Percentiles rank a stretch among this genome's conserved stretches.
These are phyloP conservation scores for Cotesia vestalis DNA, from an alignment of 1,140 invertebrate genomes.

Conservation along the genomic window DNA sequence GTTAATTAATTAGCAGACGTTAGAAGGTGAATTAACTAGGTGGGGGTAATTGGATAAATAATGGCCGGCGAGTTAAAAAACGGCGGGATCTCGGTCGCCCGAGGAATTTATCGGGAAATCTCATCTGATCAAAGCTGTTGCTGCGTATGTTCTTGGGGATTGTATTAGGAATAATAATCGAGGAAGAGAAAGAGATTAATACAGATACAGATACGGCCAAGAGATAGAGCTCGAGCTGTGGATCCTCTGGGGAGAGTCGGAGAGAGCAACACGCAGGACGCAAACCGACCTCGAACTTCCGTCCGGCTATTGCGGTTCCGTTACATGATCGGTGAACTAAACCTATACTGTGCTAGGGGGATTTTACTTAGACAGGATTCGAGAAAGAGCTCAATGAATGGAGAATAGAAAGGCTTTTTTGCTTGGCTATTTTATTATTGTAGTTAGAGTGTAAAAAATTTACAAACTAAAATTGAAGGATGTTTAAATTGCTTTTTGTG, in stretches of 20 bases:
- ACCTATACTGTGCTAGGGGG: neutral
- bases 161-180: neutral
- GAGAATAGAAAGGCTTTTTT: too few relatives aligned
- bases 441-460: too few relatives aligned
- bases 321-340: conserved; percentile 21
- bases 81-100: neutral
- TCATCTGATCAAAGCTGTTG: neutral
- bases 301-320: conserved; percentile 31
- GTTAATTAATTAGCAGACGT: too few relatives aligned
- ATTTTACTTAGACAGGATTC: too few relatives aligned
- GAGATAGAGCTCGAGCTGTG: neutral
- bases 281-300: conserved; percentile 40
- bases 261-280: conserved; percentile 35
- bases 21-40: too few relatives aligned
- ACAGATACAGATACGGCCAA: neutral
- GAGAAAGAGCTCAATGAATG: too few relatives aligned
- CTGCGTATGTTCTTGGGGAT: too few relatives aligned
- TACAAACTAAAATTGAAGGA: too few relatives aligned
- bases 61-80: neutral
- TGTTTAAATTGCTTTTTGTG: too few relatives aligned
- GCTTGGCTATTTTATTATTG: too few relatives aligned
- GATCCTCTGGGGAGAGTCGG: neutral
- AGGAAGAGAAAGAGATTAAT: neutral
- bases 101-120: conserved; percentile 1
- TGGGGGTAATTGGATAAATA: too few relatives aligned